Base-by-base conservation (phyloP, 2,888 invertebrate genomes). In the Bruchidius siliquastri region DNA sequence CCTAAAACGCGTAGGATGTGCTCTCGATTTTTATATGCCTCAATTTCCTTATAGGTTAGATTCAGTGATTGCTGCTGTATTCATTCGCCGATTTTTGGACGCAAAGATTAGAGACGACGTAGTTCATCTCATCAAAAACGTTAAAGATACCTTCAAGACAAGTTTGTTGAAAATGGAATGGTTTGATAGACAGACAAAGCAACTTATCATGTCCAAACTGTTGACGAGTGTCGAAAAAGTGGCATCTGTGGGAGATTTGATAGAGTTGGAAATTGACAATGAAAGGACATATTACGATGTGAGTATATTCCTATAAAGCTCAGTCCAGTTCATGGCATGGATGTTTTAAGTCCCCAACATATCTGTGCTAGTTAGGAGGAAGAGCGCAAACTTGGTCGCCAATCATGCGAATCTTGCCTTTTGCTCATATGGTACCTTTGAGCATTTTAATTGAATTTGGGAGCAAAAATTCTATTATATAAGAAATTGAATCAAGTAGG, bases 151-250 rank as follows among this genome's bases (percentile, higher is more conserved):
- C 75, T 84, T 85, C 75, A 82, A 82, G 71, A 79, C 81, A 67
- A 80, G 80, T 69, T 73, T 85, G 67, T 75, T 80, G 69, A 77
- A 79, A 74, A 77, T 83, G 70, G 82, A 85, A 71, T 86, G 86
- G 86, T 78, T 86, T 74, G 86, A 86, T 76, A 77, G 79, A 32
- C 78, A 81, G 75, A 84, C 85, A 6, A 84, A 83, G 78, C 77
- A 80, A 68, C 80, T 80, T 71, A 81, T 84, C 22, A 74, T 81
- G 69, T 82, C 83, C 75, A 84, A 83, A 75, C 76, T 86, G 6
- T 76, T 83, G 6, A 79, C 81, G 20, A 84, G 83, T 70, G 78
- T 77, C 0, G 83, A 81, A 73, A 81, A 84, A 73, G 80, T 85
- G 66, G 83, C 82, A 18, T 81, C 83, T 70, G 80, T 82, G 74